Evolutionary conservation across 2,888 invertebrate species (phyloP).

Genomic region (Cordylochernes scorpioides): DNA sequence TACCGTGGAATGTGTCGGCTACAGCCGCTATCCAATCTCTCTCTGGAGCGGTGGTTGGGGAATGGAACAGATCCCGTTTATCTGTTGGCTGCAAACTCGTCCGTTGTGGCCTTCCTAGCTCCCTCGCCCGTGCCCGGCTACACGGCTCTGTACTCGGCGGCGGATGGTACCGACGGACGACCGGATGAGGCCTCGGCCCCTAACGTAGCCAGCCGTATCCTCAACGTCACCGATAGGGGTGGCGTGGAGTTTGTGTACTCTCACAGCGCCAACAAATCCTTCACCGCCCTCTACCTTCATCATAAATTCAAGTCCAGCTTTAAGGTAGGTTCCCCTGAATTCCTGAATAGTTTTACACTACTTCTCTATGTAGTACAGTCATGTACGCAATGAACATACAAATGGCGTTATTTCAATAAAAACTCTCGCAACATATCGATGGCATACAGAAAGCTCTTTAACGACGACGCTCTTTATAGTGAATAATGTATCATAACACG

Average conservation of each 20-base stretch:
- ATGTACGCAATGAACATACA: too few relatives aligned
- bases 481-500: too few relatives aligned
- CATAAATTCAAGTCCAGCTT: neutral
- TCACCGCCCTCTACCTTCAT: neutral
- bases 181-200: neutral
- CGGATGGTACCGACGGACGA: too few relatives aligned
- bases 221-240: neutral
- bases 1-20: constrained; percentile 11
- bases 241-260: neutral
- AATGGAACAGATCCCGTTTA: neutral
- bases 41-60: too few relatives aligned
- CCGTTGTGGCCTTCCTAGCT: neutral
- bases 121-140: neutral
- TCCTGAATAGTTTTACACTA: too few relatives aligned
- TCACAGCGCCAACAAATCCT: neutral
- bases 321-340: too few relatives aligned
- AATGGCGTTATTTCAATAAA: too few relatives aligned
- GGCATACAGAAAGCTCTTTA: too few relatives aligned
- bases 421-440: too few relatives aligned
- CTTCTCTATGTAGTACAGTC: too few relatives aligned
- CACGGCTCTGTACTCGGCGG: neutral
- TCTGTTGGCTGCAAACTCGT: neutral
- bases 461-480: too few relatives aligned
- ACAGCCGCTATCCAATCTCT: constrained; percentile 1
- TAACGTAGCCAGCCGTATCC: neutral